A percentile compares a stretch with the other conserved stretches of the same genome.
Evolutionary conservation across 1,140 invertebrate species (phyloP).

Genomic region (Epicauta chinensis): DNA sequence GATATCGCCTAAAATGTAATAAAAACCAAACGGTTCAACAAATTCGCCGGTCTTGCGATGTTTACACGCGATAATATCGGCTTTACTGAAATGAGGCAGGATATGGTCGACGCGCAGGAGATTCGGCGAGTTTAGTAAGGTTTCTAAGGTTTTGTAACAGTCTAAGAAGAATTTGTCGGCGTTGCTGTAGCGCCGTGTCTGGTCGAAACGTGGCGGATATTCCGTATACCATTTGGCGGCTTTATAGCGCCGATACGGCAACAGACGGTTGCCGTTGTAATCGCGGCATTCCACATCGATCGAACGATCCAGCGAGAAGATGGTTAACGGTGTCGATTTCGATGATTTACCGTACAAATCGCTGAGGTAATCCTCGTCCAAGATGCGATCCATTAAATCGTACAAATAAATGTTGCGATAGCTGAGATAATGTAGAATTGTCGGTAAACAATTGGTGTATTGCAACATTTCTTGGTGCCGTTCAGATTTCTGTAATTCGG

Average conservation of each 20-base stretch:
- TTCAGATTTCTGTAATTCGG: slow-evolving; percentile 6
- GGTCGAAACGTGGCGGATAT: slow-evolving; percentile 43
- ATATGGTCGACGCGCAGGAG: slow-evolving; percentile 45
- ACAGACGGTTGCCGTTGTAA: slow-evolving; percentile 49
- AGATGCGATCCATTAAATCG: slow-evolving; percentile 43
- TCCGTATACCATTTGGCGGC: slow-evolving; percentile 45
- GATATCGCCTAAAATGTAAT: slow-evolving; percentile 41
- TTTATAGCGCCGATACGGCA: slow-evolving; percentile 33
- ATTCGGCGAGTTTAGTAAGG: slow-evolving; percentile 37
- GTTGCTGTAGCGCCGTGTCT: slow-evolving; percentile 38
- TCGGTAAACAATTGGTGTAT: slow-evolving; percentile 42
- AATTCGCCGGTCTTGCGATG: slow-evolving; percentile 42
- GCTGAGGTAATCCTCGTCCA: background rate
- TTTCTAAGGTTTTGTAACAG: slow-evolving; percentile 35
- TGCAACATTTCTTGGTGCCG: slow-evolving; percentile 44
- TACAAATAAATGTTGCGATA: slow-evolving; percentile 44
- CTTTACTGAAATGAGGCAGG: slow-evolving; percentile 48
- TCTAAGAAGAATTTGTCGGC: slow-evolving; percentile 46
- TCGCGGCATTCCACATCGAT: slow-evolving; percentile 51
- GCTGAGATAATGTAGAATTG: slow-evolving; percentile 46
- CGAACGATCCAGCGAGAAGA: slow-evolving; percentile 49
- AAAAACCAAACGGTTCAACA: slow-evolving; percentile 38
- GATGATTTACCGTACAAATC: slow-evolving; percentile 14
- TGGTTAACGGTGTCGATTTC: slow-evolving; percentile 42
- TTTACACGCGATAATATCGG: slow-evolving; percentile 51